phyloP scores from a whole-genome alignment of 2,113 vertebrate species.

The Etia nguti region DNA sequence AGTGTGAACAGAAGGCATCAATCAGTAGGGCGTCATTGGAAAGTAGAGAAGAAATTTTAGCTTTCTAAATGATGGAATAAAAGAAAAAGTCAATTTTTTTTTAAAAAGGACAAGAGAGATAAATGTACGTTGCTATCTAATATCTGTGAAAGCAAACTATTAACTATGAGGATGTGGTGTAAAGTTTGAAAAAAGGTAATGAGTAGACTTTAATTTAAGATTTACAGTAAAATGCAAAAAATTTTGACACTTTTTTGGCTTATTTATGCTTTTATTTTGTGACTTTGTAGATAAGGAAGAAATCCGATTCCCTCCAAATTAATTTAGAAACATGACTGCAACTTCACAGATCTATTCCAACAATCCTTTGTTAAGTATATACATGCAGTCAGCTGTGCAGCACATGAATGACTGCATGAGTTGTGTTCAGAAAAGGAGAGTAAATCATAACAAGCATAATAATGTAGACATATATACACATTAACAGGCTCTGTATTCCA shows the following conservation, averaged over 20 bases:
- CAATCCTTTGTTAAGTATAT: not conserved
- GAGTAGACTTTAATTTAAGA: not conserved
- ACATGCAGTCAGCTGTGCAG: not conserved
- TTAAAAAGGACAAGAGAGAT: not conserved
- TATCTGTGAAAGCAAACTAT: not conserved
- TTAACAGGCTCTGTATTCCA: not conserved
- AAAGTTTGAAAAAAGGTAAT: not conserved
- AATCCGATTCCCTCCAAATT: not conserved
- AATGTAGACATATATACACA: not conserved
- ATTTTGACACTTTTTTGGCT: not conserved
- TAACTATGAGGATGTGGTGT: not conserved
- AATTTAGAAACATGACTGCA: not conserved
- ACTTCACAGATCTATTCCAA: not conserved
- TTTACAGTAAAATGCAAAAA: not conserved
- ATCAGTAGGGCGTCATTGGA: conserved; percentile 21
- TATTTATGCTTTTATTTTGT: not conserved
- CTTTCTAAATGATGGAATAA: not conserved
- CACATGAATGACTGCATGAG: not conserved
- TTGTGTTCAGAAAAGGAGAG: not conserved
- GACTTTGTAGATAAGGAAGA: not conserved
- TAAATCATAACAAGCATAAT: not conserved
- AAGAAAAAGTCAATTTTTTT: not conserved
- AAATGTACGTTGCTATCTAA: not conserved
- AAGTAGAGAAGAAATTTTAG: conserved; percentile 1
- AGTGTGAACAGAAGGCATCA: conserved; percentile 46